Percentiles rank a stretch among this genome's conserved stretches.
Evolutionary conservation across 2,797 vertebrate genomes (phyloP).

Genomic region (Moxostoma hubbsi): DNA sequence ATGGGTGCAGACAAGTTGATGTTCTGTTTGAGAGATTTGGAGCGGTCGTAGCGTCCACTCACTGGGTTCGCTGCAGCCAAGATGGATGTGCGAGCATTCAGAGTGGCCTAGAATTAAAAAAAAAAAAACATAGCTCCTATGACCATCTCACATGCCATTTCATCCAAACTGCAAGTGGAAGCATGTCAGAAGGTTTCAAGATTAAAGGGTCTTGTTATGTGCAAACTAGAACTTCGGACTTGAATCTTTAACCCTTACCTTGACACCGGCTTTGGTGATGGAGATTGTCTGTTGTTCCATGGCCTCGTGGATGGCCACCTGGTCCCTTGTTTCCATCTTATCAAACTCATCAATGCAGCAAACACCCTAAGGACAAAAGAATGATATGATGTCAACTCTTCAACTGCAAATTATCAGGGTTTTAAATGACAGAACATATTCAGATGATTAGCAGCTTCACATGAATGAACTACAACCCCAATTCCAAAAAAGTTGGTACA

Average conservation of each 20-base stretch:
- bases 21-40: constrained; percentile 97
- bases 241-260: constrained; percentile 75
- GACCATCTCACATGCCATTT: not conserved
- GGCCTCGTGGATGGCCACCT: constrained; percentile 98
- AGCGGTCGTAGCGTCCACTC: constrained; percentile 91
- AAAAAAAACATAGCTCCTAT: too few relatives aligned
- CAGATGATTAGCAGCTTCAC: too few relatives aligned
- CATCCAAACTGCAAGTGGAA: not conserved
- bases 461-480: too few relatives aligned
- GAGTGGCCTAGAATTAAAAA: constrained; percentile 83
- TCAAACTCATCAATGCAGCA: constrained; percentile 99
- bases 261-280: constrained; percentile 98
- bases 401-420: too few relatives aligned
- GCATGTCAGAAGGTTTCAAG: not conserved
- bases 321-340: constrained; percentile 96
- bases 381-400: too few relatives aligned
- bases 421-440: too few relatives aligned
- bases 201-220: too few relatives aligned
- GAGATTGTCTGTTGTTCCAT: constrained; percentile 99
- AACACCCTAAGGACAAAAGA: constrained; percentile 82
- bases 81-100: constrained; percentile 97
- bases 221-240: not conserved
- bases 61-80: constrained; percentile 96
- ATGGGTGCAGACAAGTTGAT: constrained; percentile 95
- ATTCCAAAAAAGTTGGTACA: too few relatives aligned